Evolutionary conservation across 2,797 vertebrate genomes (phyloP).

Genomic region (Limosa lapponica): DNA sequence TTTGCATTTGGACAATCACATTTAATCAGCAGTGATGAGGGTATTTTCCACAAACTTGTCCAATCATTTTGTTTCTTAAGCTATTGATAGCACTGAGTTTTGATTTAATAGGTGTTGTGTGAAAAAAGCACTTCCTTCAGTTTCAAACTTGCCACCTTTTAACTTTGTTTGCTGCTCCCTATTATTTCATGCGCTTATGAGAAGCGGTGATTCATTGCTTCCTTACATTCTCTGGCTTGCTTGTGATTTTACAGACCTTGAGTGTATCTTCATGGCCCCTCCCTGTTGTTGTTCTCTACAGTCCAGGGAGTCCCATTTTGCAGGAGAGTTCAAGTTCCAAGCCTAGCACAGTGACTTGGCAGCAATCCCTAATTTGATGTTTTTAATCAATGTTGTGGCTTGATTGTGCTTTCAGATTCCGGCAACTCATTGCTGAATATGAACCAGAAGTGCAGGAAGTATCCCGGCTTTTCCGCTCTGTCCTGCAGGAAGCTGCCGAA

Average conservation of each 20-base stretch:
- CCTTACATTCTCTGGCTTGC: background rate
- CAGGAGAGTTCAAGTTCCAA: background rate
- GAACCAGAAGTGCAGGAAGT: constrained; percentile 92
- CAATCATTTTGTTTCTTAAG: background rate
- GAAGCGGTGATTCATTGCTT: constrained; percentile 21
- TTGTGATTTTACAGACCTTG: constrained; percentile 1
- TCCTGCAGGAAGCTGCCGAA: constrained; percentile 88
- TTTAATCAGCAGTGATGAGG: background rate
- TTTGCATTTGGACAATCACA: background rate
- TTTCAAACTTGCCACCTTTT: background rate
- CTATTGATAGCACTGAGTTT: background rate
- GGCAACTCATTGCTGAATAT: constrained; percentile 86
- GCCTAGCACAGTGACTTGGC: background rate
- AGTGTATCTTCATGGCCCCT: background rate
- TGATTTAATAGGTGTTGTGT: background rate
- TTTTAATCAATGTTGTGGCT: constrained; percentile 41
- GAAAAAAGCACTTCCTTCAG: constrained; percentile 11
- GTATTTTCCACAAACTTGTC: background rate
- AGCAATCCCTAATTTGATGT: background rate
- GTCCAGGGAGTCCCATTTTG: background rate
- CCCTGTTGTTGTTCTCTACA: background rate
- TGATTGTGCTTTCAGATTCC: constrained; percentile 83
- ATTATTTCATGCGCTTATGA: background rate
- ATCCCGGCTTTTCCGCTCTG: constrained; percentile 86
- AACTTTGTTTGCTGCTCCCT: constrained; percentile 2